Evolutionary conservation across 2,888 invertebrate genomes (phyloP).

Genomic region (Bombyx huttoni): DNA sequence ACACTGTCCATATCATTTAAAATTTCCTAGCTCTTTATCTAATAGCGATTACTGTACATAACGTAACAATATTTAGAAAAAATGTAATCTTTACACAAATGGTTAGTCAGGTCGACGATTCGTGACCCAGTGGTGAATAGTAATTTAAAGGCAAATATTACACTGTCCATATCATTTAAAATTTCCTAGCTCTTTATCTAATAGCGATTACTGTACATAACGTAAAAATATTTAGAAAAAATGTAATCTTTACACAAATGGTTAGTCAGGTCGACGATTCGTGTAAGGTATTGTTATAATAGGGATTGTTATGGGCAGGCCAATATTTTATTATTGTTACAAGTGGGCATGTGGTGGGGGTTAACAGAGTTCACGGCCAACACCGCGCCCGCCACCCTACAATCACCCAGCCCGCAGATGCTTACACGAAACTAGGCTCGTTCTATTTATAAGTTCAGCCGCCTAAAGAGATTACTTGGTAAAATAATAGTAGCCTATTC

Average conservation of each 20-base stretch:
- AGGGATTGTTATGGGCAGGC: slow-evolving; percentile 3
- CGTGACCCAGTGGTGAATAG: slow-evolving; percentile 19
- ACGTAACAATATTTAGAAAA: background rate
- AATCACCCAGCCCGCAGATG: slow-evolving; percentile 14
- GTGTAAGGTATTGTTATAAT: background rate
- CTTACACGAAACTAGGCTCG: slow-evolving; percentile 18
- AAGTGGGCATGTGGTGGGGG: slow-evolving; percentile 30
- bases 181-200: background rate
- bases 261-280: background rate
- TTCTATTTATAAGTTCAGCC: slow-evolving; percentile 38
- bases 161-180: background rate
- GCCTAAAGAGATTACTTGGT: slow-evolving; percentile 12
- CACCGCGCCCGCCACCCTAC: slow-evolving; percentile 15
- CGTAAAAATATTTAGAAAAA: background rate
- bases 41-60: no score
- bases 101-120: no score
- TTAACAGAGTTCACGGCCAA: slow-evolving; percentile 61
- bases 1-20: background rate
- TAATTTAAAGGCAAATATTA: slow-evolving; percentile 4
- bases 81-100: no score
- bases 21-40: background rate
- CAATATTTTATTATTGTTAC: slow-evolving; percentile 13
- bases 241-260: background rate
- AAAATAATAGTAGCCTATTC: slow-evolving; percentile 3
- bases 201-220: no score